These are phyloP conservation scores for Dione juno DNA, from an alignment of 2,888 invertebrate species.

Conservation along the genomic window DNA sequence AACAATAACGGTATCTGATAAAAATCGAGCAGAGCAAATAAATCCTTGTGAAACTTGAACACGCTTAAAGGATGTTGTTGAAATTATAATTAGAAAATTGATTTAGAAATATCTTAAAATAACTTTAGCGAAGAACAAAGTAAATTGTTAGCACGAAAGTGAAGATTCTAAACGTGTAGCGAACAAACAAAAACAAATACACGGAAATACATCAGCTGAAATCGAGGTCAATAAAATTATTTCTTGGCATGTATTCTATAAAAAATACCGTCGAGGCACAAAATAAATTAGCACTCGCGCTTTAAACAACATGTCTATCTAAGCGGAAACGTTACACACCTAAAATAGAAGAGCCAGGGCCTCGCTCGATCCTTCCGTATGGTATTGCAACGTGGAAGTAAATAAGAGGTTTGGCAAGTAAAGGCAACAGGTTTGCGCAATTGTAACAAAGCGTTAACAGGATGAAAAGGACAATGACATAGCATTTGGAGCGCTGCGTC, in stretches of 20 bases:
- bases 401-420: conserved; percentile 41
- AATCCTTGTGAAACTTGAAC: conserved; percentile 58
- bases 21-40: conserved; percentile 73
- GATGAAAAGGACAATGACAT: conserved; percentile 75
- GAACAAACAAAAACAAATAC: conserved; percentile 47
- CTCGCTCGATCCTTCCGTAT: conserved; percentile 67
- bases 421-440: conserved; percentile 55
- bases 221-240: conserved; percentile 62
- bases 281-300: conserved; percentile 43
- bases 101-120: neutral
- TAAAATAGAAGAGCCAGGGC: conserved; percentile 78
- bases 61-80: conserved; percentile 28
- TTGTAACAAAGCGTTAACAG: conserved; percentile 54
- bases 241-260: conserved; percentile 52
- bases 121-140: conserved; percentile 1
- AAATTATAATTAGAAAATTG: conserved; percentile 18
- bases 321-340: conserved; percentile 69
- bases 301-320: conserved; percentile 53
- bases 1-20: conserved; percentile 75
- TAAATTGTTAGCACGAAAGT: conserved; percentile 5
- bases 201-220: conserved; percentile 56
- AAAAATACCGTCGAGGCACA: conserved; percentile 44
- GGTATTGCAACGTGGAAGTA: conserved; percentile 63
- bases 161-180: neutral
- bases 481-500: conserved; percentile 73